phyloP scores from a whole-genome alignment of 2,888 invertebrate genomes.

The Campopleginae sp. region DNA sequence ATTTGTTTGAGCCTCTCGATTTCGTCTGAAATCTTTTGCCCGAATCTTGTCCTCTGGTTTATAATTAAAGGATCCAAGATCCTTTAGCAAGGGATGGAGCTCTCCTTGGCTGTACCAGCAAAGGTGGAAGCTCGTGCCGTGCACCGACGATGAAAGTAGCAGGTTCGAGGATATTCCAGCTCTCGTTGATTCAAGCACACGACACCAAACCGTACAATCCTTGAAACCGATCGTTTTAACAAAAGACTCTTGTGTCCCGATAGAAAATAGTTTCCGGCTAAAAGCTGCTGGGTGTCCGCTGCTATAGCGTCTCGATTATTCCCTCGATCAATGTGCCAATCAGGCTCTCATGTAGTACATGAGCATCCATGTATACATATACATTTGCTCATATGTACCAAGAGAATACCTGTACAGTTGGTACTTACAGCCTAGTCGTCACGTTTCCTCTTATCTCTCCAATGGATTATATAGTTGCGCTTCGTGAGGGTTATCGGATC shows the following conservation, averaged over 20 bases:
- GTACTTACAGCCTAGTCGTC: conserved; percentile 61
- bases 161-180: conserved; percentile 8
- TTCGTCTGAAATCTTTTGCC: no score
- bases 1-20: no score
- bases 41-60: no score
- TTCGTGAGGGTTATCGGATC: conserved; percentile 76
- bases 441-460: conserved; percentile 71
- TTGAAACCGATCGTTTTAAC: conserved; percentile 48
- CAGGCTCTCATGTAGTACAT: conserved; percentile 17
- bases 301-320: conserved; percentile 47
- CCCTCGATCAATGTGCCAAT: conserved; percentile 55
- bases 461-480: conserved; percentile 49
- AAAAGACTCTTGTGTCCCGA: conserved; percentile 36
- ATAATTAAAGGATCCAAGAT: conserved; percentile 30
- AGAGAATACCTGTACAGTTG: conserved; percentile 29
- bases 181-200: conserved; percentile 33
- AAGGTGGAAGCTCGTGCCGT: conserved; percentile 60
- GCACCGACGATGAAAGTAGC: conserved; percentile 28
- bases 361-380: background rate
- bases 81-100: conserved; percentile 23
- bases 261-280: background rate
- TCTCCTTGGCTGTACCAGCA: background rate
- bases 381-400: background rate
- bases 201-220: conserved; percentile 26
- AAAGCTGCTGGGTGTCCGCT: background rate